phyloP scores from a whole-genome alignment of 2,797 vertebrate species.

The Octomys mimax region DNA sequence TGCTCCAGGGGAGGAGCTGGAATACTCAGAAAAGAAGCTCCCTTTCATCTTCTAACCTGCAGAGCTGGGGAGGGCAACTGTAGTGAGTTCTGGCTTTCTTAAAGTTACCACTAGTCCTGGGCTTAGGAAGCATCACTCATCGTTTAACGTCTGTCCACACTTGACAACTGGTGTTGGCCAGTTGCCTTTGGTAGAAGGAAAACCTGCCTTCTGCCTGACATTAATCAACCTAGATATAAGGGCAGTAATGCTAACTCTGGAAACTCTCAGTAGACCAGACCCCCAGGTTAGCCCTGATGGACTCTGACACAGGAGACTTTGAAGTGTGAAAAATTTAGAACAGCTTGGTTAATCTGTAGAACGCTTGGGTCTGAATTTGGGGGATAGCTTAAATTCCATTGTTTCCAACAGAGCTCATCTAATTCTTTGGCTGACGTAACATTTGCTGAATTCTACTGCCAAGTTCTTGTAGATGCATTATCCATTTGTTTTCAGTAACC shows the following conservation, averaged over 20 bases:
- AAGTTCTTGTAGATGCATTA: conserved; percentile 20
- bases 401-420: conserved; percentile 3
- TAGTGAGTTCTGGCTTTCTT: background rate
- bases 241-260: background rate
- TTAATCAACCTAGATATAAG: background rate
- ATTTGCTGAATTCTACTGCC: conserved; percentile 51
- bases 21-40: conserved; percentile 4
- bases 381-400: conserved; percentile 11
- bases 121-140: conserved; percentile 38
- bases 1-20: background rate
- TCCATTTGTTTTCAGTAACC: conserved; percentile 12
- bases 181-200: conserved; percentile 38
- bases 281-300: background rate
- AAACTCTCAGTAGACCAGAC: background rate
- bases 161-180: conserved; percentile 59
- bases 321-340: background rate
- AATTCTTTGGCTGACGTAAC: conserved; percentile 29
- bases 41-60: conserved; percentile 33
- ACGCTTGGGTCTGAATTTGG: background rate
- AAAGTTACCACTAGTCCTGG: background rate
- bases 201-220: conserved; percentile 22
- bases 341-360: background rate
- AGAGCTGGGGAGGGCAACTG: background rate
- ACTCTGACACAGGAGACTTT: background rate
- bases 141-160: background rate